Evolutionary conservation across 2,113 vertebrate species (phyloP).

Genomic region (Sphyrna mokarran): DNA sequence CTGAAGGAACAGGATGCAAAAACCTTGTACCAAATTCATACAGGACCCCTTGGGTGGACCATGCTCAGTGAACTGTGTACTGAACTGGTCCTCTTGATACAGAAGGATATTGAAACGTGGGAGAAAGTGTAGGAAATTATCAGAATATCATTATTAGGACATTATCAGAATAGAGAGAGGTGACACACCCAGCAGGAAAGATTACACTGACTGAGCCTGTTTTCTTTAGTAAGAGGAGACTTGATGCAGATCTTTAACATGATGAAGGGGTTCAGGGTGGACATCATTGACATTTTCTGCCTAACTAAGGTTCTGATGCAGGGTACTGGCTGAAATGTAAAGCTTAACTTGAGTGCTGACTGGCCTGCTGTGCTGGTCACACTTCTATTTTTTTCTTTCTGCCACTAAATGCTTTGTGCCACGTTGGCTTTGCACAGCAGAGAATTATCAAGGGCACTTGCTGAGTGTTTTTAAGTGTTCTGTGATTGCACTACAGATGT

Average conservation of each 20-base stretch:
- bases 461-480: neutral
- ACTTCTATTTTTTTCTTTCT: neutral
- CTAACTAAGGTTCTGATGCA: neutral
- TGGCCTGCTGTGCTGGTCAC: neutral
- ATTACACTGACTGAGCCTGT: neutral
- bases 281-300: neutral
- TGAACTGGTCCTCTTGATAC: neutral
- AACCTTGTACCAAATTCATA: neutral
- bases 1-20: neutral
- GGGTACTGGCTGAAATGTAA: neutral
- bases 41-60: neutral
- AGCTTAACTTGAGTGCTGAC: neutral
- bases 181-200: neutral
- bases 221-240: neutral
- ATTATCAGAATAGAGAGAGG: neutral
- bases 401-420: neutral
- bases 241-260: neutral
- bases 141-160: neutral
- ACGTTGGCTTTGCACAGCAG: neutral
- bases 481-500: neutral
- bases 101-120: neutral
- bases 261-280: neutral
- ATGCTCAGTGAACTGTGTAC: neutral
- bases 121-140: neutral
- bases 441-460: neutral